phyloP scores from a whole-genome alignment of 2,113 vertebrate genomes.

The Leptosomus discolor region DNA sequence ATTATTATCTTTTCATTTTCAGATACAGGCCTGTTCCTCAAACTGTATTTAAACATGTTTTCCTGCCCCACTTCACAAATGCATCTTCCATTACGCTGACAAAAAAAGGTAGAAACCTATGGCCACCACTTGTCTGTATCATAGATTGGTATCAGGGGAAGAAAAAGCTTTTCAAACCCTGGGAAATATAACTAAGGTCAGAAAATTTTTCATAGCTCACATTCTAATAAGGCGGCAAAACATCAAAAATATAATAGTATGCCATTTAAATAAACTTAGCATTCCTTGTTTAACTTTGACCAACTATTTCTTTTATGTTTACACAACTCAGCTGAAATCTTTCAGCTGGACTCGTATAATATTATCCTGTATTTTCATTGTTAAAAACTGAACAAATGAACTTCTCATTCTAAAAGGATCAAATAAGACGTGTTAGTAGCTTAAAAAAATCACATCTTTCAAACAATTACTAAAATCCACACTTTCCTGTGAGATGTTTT shows the following conservation, averaged over 20 bases:
- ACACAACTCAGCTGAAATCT: neutral
- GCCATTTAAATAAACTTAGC: neutral
- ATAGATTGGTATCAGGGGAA: neutral
- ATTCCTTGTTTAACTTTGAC: neutral
- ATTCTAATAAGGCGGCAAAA: neutral
- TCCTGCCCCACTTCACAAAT: neutral
- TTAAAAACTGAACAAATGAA: neutral
- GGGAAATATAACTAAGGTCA: neutral
- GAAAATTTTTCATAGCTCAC: neutral
- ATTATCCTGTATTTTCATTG: neutral
- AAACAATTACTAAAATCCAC: neutral
- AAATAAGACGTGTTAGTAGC: neutral
- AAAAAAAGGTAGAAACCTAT: neutral
- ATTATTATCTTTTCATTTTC: neutral
- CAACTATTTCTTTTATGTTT: neutral
- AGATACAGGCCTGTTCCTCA: neutral
- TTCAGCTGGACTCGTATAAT: neutral
- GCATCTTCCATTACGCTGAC: neutral
- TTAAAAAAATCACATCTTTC: neutral
- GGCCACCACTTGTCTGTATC: neutral
- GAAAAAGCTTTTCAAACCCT: neutral
- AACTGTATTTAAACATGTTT: neutral
- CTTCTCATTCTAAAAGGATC: neutral
- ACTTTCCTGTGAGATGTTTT: neutral
- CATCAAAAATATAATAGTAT: neutral